Evolutionary conservation across 30 jellyfish, hydroid and myxozoan species (phyloP).

Genomic region (Calvadosia cruxmelitensis): DNA sequence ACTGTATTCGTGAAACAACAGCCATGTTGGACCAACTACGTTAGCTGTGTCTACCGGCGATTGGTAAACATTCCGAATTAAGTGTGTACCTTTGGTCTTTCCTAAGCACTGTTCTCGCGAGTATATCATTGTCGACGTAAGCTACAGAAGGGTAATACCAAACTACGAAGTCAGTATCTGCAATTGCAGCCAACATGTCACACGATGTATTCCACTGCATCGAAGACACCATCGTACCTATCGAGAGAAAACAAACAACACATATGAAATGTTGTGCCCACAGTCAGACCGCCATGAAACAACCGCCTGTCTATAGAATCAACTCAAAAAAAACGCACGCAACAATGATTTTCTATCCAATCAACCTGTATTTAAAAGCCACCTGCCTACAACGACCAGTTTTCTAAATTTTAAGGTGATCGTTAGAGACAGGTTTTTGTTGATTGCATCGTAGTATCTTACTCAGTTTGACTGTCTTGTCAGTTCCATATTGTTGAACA

Average conservation of each 20-base stretch:
- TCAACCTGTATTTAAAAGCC: too few relatives aligned
- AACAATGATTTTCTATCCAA: too few relatives aligned
- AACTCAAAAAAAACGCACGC: too few relatives aligned
- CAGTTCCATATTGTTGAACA: constrained; percentile 88
- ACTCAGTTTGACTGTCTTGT: constrained; percentile 62
- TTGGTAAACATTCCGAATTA: too few relatives aligned
- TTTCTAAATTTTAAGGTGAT: too few relatives aligned
- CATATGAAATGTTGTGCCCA: too few relatives aligned
- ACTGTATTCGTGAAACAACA: not conserved
- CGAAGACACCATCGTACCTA: constrained; percentile 88
- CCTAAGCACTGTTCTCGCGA: constrained; percentile 36
- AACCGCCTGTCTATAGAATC: too few relatives aligned
- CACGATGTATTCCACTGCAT: constrained; percentile 74
- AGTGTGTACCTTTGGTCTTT: constrained; percentile 66
- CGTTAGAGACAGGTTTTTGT: too few relatives aligned
- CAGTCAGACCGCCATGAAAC: too few relatives aligned
- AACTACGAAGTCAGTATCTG: constrained; percentile 63
- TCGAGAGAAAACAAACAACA: not conserved
- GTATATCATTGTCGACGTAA: constrained; percentile 74
- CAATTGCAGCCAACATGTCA: constrained; percentile 78
- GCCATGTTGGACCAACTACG: not conserved
- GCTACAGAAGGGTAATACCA: constrained; percentile 96
- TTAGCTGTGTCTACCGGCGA: too few relatives aligned
- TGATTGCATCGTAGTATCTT: too few relatives aligned
- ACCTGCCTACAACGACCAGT: too few relatives aligned